Evolutionary conservation across 2,888 invertebrate species (phyloP).

Genomic region (Thymelicus acteon): DNA sequence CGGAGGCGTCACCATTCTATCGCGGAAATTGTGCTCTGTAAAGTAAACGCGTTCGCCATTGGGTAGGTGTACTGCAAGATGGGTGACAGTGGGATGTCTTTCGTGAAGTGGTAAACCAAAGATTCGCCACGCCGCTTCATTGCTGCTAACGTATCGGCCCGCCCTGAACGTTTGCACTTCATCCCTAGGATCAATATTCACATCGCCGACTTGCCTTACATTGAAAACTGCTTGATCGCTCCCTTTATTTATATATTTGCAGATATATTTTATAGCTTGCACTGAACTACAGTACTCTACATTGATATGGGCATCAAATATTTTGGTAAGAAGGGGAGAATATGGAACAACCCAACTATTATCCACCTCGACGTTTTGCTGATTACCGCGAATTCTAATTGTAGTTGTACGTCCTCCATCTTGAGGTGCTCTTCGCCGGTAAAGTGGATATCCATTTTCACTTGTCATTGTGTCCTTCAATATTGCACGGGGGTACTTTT

Average conservation of each 20-base stretch:
- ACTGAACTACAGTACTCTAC: slow-evolving; percentile 43
- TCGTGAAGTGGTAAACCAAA: slow-evolving; percentile 46
- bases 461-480: too few relatives aligned
- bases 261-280: slow-evolving; percentile 44
- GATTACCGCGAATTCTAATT: too few relatives aligned
- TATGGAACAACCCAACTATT: too few relatives aligned
- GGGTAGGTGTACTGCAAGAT: slow-evolving; percentile 47
- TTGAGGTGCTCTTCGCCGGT: too few relatives aligned
- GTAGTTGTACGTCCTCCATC: too few relatives aligned
- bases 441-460: too few relatives aligned
- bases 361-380: not conserved
- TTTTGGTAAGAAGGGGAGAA: too few relatives aligned
- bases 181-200: slow-evolving; percentile 39
- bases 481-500: slow-evolving; percentile 41
- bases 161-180: slow-evolving; percentile 50
- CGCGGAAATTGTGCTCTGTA: slow-evolving; percentile 47
- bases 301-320: slow-evolving; percentile 39
- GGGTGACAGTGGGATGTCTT: slow-evolving; percentile 46
- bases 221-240: slow-evolving; percentile 45
- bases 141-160: slow-evolving; percentile 52
- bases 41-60: slow-evolving; percentile 55
- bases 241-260: slow-evolving; percentile 42
- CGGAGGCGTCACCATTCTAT: slow-evolving; percentile 46
- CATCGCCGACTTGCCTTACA: slow-evolving; percentile 35
- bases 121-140: slow-evolving; percentile 52